Evolutionary conservation across 1,140 invertebrate species (phyloP).

Genomic region (Brachionus sp.): DNA sequence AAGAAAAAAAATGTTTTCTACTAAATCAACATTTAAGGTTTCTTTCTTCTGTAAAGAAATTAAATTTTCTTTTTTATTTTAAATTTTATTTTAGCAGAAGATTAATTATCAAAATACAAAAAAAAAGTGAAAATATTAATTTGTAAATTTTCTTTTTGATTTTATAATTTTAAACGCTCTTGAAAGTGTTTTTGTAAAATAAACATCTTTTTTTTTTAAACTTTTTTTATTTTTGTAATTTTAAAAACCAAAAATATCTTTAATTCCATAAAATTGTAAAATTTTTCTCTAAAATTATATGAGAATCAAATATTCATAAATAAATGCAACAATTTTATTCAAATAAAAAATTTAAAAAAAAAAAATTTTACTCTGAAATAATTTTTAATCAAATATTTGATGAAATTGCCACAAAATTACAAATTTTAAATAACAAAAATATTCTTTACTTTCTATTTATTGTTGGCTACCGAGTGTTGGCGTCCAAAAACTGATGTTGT

Average conservation of each 20-base stretch:
- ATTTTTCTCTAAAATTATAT: background rate
- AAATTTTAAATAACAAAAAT: too few species aligned
- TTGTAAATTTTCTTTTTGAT: background rate
- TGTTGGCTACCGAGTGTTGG: too few species aligned
- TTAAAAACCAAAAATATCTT: background rate
- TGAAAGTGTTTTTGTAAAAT: slow-evolving; percentile 38
- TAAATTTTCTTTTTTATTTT: background rate
- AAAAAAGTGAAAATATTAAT: background rate
- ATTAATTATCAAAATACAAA: background rate
- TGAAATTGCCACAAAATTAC: too few species aligned
- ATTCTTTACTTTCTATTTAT: too few species aligned
- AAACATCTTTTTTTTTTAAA: background rate
- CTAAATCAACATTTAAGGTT: background rate
- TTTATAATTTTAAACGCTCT: background rate
- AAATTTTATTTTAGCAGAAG: background rate
- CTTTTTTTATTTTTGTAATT: background rate
- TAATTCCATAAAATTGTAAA: background rate
- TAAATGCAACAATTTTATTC: too few species aligned
- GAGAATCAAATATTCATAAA: too few species aligned
- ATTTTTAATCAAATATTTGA: too few species aligned
- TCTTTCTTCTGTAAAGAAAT: background rate
- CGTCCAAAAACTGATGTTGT: too few species aligned
- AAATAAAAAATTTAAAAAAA: too few species aligned
- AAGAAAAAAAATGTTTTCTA: slow-evolving; percentile 12
- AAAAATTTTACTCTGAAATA: too few species aligned